Conservation (phyloP, 2,113 vertebrate genomes). For the Solea solea region DNA sequence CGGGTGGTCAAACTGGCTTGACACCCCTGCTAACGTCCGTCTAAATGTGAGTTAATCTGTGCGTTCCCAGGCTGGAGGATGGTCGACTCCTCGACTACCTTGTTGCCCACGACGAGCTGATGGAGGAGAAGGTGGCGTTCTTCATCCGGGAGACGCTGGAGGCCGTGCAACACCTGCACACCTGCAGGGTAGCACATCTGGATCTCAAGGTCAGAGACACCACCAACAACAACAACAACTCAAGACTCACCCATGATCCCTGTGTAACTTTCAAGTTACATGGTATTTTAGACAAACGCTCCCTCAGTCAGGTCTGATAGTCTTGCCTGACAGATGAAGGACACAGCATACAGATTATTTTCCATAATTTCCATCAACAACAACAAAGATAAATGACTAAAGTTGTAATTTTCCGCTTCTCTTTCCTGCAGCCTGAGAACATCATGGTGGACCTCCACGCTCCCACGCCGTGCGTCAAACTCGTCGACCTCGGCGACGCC, state of each 20-base stretch:
- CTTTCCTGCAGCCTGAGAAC: constrained; percentile 90
- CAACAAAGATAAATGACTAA: too few species aligned
- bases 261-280: too few species aligned
- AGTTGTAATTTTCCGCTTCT: not conserved
- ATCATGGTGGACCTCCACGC: constrained; percentile 92
- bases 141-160: constrained; percentile 93
- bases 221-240: too few species aligned
- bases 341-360: too few species aligned
- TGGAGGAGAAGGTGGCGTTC: constrained; percentile 97
- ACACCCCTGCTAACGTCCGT: too few species aligned
- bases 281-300: too few species aligned
- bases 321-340: too few species aligned
- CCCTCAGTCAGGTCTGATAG: too few species aligned
- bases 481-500: constrained; percentile 94
- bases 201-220: constrained; percentile 89
- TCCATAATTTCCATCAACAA: too few species aligned
- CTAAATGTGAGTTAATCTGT: not conserved
- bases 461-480: constrained; percentile 89
- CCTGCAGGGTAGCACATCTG: constrained; percentile 93
- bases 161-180: constrained; percentile 95
- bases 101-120: constrained; percentile 94
- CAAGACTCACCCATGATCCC: too few species aligned
- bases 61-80: constrained; percentile 87
- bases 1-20: too few species aligned
- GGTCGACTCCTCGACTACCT: constrained; percentile 94